Conservation (phyloP, 2,797 vertebrate species). For the Notamacropus eugenii region DNA sequence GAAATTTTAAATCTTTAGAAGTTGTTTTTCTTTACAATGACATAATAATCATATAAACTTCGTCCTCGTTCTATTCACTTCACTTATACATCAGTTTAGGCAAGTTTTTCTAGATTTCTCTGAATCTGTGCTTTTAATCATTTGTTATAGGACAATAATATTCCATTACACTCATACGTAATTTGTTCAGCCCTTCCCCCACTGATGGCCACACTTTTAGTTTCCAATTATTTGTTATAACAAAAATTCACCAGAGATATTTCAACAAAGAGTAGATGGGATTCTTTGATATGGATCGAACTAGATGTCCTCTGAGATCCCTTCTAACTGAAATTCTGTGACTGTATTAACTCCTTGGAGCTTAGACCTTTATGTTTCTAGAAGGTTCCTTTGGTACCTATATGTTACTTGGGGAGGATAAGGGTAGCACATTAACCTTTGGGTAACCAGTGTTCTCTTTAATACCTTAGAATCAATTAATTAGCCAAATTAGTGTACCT, state of each 20-base stretch:
- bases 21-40: not conserved
- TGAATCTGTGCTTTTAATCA: not conserved
- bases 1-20: not conserved
- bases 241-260: not conserved
- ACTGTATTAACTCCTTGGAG: not conserved
- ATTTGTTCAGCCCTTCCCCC: not conserved
- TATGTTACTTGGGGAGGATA: not conserved
- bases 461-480: not conserved
- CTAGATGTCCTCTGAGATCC: not conserved
- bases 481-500: not conserved
- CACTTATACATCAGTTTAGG: not conserved
- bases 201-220: not conserved
- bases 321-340: not conserved
- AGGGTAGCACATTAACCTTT: not conserved
- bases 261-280: not conserved
- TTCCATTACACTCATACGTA: not conserved
- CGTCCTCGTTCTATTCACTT: not conserved
- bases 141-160: not conserved
- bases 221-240: not conserved
- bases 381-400: not conserved
- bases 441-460: not conserved
- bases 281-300: not conserved
- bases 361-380: not conserved
- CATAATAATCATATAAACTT: not conserved
- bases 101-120: not conserved